Evolutionary conservation across 2,797 vertebrate species (phyloP), one percentile per base, ranked within the genome.

Genomic region (Poecilia picta): DNA sequence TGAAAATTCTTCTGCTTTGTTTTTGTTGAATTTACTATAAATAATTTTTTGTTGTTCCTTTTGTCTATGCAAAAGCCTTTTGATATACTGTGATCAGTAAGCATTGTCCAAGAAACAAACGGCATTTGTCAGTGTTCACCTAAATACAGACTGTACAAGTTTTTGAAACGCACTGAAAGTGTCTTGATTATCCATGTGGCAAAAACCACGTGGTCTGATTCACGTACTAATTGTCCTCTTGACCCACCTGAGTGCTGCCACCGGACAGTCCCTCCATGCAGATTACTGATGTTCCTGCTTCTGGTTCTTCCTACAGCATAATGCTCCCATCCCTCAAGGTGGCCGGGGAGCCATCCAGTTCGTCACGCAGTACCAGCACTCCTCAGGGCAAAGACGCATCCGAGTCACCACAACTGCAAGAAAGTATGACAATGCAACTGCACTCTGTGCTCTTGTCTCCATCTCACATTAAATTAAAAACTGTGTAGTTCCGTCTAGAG

Each of bases 311-410:
- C 57, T 62, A 25, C 88, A 99, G 98, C 98, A 99, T 89, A 99
- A 98, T 46, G 98, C 98, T 84, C 97, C 98, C 5, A 98, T 99
- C 90, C 98, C 97, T 90, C 98, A 99, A 93, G 98, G 98, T 68
- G 98, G 98, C 33, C 96, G 98, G 1, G 98, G 98, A 73, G 97
- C 98, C 1, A 94, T 99, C 76, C 98, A 99, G 88, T 98, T 97
- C 47, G 97, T 99, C 81, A 97, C 97, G 51, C 97, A 98, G 89
- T 99, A 98, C 92, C 98, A 99, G 76, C 98, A 99, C 93, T 97
- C 98, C 12, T 98, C 97, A 47, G 98, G 98, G 70, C 97, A 98
- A 96, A 96, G 97, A 84, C 97, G 98, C 53, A 97, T 99, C 88
- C 86, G 97, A 78, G 98, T 99, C 77, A 97, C 97, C 74, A 99